Conservation (phyloP, 2,888 invertebrate genomes). For the Cinara cedri region DNA sequence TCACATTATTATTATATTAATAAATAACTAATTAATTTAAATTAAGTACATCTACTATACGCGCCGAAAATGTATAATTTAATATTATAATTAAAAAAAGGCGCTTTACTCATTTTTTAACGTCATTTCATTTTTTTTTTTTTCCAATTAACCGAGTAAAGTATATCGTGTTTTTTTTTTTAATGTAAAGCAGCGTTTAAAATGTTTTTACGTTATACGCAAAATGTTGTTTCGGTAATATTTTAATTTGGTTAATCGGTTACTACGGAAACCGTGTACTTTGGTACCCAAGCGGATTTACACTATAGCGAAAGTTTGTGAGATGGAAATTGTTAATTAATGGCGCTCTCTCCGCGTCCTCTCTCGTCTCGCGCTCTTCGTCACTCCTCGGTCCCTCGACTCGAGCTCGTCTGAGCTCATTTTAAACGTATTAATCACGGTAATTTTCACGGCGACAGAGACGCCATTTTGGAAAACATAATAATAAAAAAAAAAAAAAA, state of each 20-base stretch:
- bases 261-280: conserved; percentile 57
- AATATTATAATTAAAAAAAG: conserved; percentile 34
- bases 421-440: conserved; percentile 54
- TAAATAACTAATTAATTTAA: too few relatives aligned
- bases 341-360: conserved; percentile 37
- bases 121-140: neutral
- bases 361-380: neutral
- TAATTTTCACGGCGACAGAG: conserved; percentile 30
- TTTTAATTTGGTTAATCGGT: conserved; percentile 57
- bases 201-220: conserved; percentile 42
- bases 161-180: conserved; percentile 34
- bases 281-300: conserved; percentile 52
- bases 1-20: too few relatives aligned
- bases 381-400: neutral
- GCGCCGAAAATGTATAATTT: neutral
- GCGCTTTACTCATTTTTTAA: conserved; percentile 28
- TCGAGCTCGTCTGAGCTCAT: conserved; percentile 43
- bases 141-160: conserved; percentile 43
- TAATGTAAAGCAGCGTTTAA: conserved; percentile 54
- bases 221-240: conserved; percentile 53
- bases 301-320: conserved; percentile 55
- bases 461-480: conserved; percentile 54
- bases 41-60: neutral
- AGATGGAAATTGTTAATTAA: conserved; percentile 57
- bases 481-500: conserved; percentile 5